Percentiles rank a stretch among this genome's conserved stretches.
These are phyloP conservation scores for Koerneria pararmatus DNA, from an alignment of 2,888 invertebrate species.

Conservation along the genomic window DNA sequence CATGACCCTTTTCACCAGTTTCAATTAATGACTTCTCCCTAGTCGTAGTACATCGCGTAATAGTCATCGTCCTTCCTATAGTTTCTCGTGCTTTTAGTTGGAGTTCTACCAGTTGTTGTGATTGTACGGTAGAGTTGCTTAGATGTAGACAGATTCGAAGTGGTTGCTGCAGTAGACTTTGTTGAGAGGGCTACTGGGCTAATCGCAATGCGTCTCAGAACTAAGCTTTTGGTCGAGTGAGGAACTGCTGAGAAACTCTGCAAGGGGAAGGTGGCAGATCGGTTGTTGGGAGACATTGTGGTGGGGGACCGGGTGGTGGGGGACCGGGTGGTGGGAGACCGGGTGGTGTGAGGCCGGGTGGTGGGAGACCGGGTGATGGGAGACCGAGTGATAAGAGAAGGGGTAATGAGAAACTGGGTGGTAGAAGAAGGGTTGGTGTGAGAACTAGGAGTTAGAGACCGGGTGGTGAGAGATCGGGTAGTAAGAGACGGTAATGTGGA, in stretches of 20 bases:
- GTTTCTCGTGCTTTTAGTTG: conserved; percentile 36
- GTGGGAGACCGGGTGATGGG: conserved; percentile 30
- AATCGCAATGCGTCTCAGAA: not conserved
- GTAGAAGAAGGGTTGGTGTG: no score
- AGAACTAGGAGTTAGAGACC: no score
- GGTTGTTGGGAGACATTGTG: no score
- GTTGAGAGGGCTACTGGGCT: not conserved
- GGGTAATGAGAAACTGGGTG: no score
- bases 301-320: not conserved
- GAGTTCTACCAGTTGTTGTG: not conserved
- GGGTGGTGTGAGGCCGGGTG: not conserved
- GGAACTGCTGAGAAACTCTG: no score
- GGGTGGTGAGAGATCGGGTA: no score
- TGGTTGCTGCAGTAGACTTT: not conserved
- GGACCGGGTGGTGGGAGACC: not conserved
- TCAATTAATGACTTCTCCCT: no score
- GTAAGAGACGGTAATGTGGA: no score
- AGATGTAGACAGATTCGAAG: not conserved
- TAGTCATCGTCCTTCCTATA: conserved; percentile 53
- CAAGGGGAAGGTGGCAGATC: no score
- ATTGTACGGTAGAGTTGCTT: not conserved
- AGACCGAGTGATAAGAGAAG: not conserved
- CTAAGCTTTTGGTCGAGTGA: no score
- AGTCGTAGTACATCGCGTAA: conserved; percentile 58
- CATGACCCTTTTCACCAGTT: no score